phyloP scores from a whole-genome alignment of 2,113 vertebrate genomes.

The Caretta caretta region DNA sequence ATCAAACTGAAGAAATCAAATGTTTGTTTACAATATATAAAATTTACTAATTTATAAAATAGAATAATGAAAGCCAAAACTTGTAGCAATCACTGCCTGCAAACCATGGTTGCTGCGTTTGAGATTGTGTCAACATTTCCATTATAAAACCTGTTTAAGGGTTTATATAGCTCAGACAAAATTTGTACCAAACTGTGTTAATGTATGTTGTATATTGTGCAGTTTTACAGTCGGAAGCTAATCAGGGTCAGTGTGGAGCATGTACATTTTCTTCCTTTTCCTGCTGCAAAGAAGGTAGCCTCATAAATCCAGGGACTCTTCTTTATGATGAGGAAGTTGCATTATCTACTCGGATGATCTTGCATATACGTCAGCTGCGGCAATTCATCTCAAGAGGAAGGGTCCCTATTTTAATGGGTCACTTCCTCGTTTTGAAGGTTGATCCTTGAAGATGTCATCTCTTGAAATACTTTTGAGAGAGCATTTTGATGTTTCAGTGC shows the following conservation, averaged over 20 bases:
- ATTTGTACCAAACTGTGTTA: background rate
- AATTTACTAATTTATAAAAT: background rate
- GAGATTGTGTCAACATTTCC: background rate
- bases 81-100: background rate
- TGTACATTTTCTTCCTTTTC: background rate
- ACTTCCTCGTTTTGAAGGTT: background rate
- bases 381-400: background rate
- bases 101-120: background rate
- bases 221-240: conserved; percentile 21
- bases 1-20: background rate
- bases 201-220: background rate
- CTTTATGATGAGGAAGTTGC: background rate
- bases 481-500: background rate
- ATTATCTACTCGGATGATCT: background rate
- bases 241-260: background rate
- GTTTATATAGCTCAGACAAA: conserved; percentile 11
- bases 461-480: conserved; percentile 1
- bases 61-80: background rate
- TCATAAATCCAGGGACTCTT: background rate
- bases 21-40: background rate
- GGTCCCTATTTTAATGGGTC: background rate
- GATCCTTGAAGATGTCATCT: background rate
- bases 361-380: background rate
- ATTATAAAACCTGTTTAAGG: background rate
- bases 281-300: background rate